A percentile compares a stretch with the other conserved stretches of the same genome.
Conservation (phyloP, 2,113 vertebrate species). For the Hoplias malabaricus region DNA sequence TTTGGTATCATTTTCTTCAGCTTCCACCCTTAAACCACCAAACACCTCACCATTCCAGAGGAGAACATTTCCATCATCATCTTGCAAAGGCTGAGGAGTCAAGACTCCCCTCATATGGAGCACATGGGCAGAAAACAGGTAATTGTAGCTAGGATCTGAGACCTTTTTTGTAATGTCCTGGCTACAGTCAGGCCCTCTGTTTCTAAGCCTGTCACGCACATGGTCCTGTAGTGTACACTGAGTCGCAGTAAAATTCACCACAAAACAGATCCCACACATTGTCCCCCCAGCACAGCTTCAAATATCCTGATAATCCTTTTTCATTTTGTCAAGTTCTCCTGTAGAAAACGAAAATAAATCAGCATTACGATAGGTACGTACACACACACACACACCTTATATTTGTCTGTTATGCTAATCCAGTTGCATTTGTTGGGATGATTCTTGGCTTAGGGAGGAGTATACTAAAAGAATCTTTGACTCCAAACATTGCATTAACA, state of each 20-base stretch:
- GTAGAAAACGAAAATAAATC: constrained; percentile 32
- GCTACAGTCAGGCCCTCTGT: constrained; percentile 81
- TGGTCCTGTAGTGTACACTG: constrained; percentile 49
- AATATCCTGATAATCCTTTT: constrained; percentile 82
- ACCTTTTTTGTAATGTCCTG: constrained; percentile 64
- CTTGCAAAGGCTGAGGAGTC: constrained; percentile 84
- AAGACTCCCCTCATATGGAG: constrained; percentile 85
- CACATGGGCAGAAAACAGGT: constrained; percentile 88
- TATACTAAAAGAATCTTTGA: background rate
- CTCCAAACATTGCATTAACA: too few species aligned
- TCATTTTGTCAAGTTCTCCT: constrained; percentile 86
- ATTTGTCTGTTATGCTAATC: too few species aligned
- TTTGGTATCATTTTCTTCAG: constrained; percentile 82
- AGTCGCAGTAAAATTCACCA: constrained; percentile 67
- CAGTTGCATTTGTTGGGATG: too few species aligned
- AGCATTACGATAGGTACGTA: background rate
- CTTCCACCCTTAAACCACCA: constrained; percentile 73
- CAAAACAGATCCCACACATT: constrained; percentile 95
- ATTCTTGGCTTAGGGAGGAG: background rate
- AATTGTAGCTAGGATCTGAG: constrained; percentile 62
- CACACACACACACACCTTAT: too few species aligned
- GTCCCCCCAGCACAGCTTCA: constrained; percentile 65
- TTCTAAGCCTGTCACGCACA: constrained; percentile 69
- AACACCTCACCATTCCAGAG: constrained; percentile 97
- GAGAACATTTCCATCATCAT: constrained; percentile 78